Evolutionary conservation across 2,888 invertebrate genomes (phyloP).

Genomic region (Hololepta plana): DNA sequence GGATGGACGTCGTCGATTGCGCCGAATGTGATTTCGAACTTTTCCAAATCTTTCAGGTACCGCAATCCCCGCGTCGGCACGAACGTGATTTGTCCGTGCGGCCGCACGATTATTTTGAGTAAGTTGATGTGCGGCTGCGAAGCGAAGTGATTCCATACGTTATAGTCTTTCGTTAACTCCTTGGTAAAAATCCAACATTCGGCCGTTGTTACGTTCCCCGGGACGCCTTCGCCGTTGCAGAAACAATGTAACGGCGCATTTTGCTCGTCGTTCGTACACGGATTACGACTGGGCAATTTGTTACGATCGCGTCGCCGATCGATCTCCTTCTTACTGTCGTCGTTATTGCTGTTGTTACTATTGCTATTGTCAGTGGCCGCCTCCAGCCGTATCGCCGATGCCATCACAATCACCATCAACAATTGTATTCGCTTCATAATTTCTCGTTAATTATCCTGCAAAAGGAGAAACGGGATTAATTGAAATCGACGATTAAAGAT

Average conservation of each 20-base stretch:
- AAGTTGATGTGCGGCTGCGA: slow-evolving; percentile 52
- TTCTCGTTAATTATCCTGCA: too few relatives aligned
- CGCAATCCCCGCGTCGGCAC: slow-evolving; percentile 53
- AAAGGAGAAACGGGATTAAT: too few relatives aligned
- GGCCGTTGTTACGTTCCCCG: slow-evolving; percentile 44
- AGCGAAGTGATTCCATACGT: slow-evolving; percentile 54
- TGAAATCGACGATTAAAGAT: too few relatives aligned
- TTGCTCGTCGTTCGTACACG: slow-evolving; percentile 15
- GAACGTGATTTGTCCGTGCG: slow-evolving; percentile 47
- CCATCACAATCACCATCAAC: too few relatives aligned
- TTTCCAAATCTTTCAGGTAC: slow-evolving; percentile 44
- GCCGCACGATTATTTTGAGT: slow-evolving; percentile 52
- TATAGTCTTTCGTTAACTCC: slow-evolving; percentile 46
- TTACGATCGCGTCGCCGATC: slow-evolving; percentile 13
- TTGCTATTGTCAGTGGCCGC: too few relatives aligned
- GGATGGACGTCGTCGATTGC: slow-evolving; percentile 49
- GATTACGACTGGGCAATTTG: slow-evolving; percentile 11
- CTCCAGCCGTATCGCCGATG: too few relatives aligned
- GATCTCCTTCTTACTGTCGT: slow-evolving; percentile 10
- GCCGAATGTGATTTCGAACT: slow-evolving; percentile 53
- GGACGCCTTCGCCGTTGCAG: slow-evolving; percentile 37
- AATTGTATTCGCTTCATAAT: too few relatives aligned
- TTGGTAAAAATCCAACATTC: slow-evolving; percentile 60
- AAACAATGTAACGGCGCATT: slow-evolving; percentile 42
- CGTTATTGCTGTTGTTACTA: not conserved